Conservation (phyloP, 2,113 vertebrate species). For the Epinephelus fuscoguttatus region DNA sequence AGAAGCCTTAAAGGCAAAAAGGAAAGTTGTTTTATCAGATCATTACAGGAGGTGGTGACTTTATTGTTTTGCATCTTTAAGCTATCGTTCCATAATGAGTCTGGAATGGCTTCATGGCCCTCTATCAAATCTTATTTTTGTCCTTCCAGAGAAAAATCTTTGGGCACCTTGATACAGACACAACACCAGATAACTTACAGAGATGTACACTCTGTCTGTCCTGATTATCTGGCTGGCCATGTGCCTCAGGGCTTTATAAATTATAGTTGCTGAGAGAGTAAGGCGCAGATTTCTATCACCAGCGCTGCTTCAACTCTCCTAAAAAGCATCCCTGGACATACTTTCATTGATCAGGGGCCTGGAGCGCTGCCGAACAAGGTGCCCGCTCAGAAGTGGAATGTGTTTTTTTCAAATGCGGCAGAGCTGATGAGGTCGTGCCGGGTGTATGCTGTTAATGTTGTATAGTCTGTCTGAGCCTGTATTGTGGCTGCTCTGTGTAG, state of each 20-base stretch:
- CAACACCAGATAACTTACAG: constrained; percentile 2
- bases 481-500: neutral
- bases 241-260: constrained; percentile 57
- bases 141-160: neutral
- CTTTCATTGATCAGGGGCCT: constrained; percentile 70
- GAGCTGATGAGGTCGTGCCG: constrained; percentile 17
- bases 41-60: no score
- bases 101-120: neutral
- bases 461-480: neutral
- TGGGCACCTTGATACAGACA: neutral
- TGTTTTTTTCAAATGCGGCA: constrained; percentile 11
- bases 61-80: neutral
- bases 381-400: constrained; percentile 20
- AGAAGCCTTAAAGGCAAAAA: neutral
- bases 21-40: neutral
- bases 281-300: constrained; percentile 49
- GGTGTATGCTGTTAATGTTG: neutral
- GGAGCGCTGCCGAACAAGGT: constrained; percentile 44
- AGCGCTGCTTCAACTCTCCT: constrained; percentile 52
- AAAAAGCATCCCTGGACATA: constrained; percentile 53
- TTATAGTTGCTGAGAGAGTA: constrained; percentile 47
- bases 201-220: constrained; percentile 21
- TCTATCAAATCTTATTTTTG: neutral
- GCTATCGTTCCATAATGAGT: neutral
- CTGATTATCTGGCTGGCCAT: constrained; percentile 27